Evolutionary conservation across 2,113 vertebrate genomes (phyloP).

Genomic region (Perca fluviatilis): DNA sequence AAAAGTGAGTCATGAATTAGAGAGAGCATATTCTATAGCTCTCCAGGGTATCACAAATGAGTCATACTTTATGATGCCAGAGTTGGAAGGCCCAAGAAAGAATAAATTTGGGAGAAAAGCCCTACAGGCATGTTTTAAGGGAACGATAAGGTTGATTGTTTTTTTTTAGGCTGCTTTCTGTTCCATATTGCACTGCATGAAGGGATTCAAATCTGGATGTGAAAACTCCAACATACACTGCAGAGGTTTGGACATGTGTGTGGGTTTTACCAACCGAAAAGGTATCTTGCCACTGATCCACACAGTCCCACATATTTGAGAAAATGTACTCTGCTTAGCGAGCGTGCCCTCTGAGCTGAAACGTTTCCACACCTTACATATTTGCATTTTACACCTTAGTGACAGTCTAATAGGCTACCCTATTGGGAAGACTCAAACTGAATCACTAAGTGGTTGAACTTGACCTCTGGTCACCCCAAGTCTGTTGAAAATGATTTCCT

Average conservation of each 20-base stretch:
- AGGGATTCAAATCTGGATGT: background rate
- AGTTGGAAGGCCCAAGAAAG: background rate
- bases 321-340: constrained; percentile 8
- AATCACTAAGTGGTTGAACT: constrained; percentile 12
- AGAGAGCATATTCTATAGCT: background rate
- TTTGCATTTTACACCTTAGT: constrained; percentile 22
- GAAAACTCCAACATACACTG: background rate
- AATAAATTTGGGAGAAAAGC: constrained; percentile 10
- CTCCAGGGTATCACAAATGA: constrained; percentile 12
- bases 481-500: background rate
- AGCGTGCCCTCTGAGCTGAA: background rate
- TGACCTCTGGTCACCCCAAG: background rate
- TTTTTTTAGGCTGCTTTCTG: background rate
- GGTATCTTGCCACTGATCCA: background rate
- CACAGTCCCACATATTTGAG: background rate
- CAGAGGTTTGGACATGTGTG: background rate
- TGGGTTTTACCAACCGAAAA: background rate
- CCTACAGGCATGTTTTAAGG: background rate
- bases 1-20: constrained; percentile 16
- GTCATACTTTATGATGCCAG: background rate
- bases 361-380: constrained; percentile 15
- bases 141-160: background rate
- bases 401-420: background rate
- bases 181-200: background rate
- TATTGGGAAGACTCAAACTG: constrained; percentile 4